Percentiles rank a stretch among this genome's conserved stretches.
Conservation (phyloP, 1,140 invertebrate species). For the Drosophila athabasca region DNA sequence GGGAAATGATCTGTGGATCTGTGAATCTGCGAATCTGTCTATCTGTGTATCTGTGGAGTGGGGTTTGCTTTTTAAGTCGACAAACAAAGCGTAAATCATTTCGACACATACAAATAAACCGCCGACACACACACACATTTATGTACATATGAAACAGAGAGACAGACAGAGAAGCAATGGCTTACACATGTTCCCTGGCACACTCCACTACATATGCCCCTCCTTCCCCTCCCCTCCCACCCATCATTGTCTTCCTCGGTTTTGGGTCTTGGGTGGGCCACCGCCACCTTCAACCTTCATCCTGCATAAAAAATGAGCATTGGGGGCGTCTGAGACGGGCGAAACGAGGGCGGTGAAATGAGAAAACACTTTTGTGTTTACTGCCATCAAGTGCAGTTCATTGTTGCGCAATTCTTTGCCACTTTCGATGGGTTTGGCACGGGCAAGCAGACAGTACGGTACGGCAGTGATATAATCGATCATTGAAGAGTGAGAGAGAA, state of each 20-base stretch:
- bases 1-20: constrained; percentile 12
- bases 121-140: constrained; percentile 21
- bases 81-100: constrained; percentile 83
- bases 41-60: background rate
- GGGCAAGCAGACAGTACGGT: background rate
- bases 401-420: constrained; percentile 63
- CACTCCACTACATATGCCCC: constrained; percentile 58
- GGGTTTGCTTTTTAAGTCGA: constrained; percentile 78
- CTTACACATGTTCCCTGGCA: constrained; percentile 73
- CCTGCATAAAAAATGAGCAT: constrained; percentile 61
- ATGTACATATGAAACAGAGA: background rate
- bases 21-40: too few species aligned
- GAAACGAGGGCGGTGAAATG: constrained; percentile 7
- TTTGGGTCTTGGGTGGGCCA: constrained; percentile 1
- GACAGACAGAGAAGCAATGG: constrained; percentile 12
- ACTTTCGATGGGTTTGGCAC: constrained; percentile 1
- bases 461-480: constrained; percentile 40
- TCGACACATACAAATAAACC: constrained; percentile 74
- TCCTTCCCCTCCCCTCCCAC: background rate
- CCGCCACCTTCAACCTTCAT: background rate
- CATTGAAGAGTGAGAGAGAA: background rate
- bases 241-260: constrained; percentile 19
- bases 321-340: too few species aligned
- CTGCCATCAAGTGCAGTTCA: constrained; percentile 68
- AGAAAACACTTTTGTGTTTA: constrained; percentile 60